Evolutionary conservation across 2,888 invertebrate genomes (phyloP), one percentile per base, ranked within the genome.

Genomic region (Epistrophe eligans): DNA sequence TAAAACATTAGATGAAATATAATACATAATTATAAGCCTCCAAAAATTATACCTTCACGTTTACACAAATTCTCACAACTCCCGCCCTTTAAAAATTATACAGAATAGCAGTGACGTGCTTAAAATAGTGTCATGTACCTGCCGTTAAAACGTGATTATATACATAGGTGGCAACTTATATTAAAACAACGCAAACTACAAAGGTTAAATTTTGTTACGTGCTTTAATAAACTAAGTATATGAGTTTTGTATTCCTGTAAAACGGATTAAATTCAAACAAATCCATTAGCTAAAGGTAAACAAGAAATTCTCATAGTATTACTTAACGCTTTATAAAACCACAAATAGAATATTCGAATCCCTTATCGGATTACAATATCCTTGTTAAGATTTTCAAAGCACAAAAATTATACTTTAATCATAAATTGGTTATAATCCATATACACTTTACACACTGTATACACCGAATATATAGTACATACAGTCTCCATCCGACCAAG

Each of bases 331-430:
- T 52, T 38, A n/a, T 40, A 6, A 52, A 24, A 52, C 67, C 52
- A 52, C 38, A 48, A 32, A 17, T 17, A 38, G 38, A 70, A 38
- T 50, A 38, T 70, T 24, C 10, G 52, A 52, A 70, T 38, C 67
- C 38, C 24, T 70, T 35, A 38, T 52, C 67, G 17, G 35, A 52
- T 70, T 50, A 67, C 62, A 52, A 32, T 66, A 57, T 48, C 57
- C 45, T 57, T 17, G 32, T 19, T 55, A 45, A 45, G 28, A 62
- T 64, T 70, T 64, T 38, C n/a, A 55, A 55, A 64, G n/a, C 70
- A 64, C 45, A 55, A 76, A n/a, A 81, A 76, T 76, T 52, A 57
- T 74, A 48, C 19, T 76, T 35, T 17, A 52, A 72, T 9, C 58
- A 72, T 57, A 72, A 57, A 43, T 72, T 32, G 32, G 13, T 32